Conservation (phyloP, 2,888 invertebrate species). For the Mesochorus sp. region DNA sequence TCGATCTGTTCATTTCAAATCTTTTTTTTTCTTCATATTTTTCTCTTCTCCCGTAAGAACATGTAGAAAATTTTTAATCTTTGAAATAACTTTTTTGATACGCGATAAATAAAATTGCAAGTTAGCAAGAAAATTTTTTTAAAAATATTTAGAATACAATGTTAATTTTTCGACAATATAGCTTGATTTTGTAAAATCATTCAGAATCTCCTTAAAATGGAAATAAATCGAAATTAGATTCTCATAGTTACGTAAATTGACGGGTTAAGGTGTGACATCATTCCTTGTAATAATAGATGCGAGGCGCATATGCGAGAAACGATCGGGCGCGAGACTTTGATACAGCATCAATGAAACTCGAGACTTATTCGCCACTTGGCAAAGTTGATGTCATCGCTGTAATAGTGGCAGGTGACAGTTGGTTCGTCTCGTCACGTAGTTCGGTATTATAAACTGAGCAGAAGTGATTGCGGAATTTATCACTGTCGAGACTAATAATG, state of each 20-base stretch:
- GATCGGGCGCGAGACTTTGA: constrained; percentile 62
- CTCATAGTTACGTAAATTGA: constrained; percentile 70
- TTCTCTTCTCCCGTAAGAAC: too few relatives aligned
- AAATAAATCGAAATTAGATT: too few relatives aligned
- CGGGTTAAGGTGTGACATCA: constrained; percentile 71
- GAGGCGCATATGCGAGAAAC: constrained; percentile 56
- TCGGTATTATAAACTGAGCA: neutral
- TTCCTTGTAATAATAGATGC: constrained; percentile 69
- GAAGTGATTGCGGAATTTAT: constrained; percentile 51
- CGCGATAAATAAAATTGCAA: too few relatives aligned
- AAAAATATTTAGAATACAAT: too few relatives aligned
- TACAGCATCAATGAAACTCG: constrained; percentile 61
- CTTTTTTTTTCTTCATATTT: too few relatives aligned
- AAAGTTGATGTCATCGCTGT: constrained; percentile 76
- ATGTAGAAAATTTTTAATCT: too few relatives aligned
- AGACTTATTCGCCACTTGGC: constrained; percentile 72
- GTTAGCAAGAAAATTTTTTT: too few relatives aligned
- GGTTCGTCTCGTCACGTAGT: constrained; percentile 46
- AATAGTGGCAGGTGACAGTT: constrained; percentile 74
- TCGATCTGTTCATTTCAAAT: too few relatives aligned
- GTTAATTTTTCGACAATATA: too few relatives aligned
- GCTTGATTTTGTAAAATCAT: too few relatives aligned
- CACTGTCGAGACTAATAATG: constrained; percentile 35
- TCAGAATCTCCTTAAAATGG: too few relatives aligned
- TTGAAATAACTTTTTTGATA: too few relatives aligned